A percentile compares a stretch with the other conserved stretches of the same genome.
These are phyloP conservation scores for Lamproptera curius DNA, from an alignment of 2,888 invertebrate species.

Conservation along the genomic window DNA sequence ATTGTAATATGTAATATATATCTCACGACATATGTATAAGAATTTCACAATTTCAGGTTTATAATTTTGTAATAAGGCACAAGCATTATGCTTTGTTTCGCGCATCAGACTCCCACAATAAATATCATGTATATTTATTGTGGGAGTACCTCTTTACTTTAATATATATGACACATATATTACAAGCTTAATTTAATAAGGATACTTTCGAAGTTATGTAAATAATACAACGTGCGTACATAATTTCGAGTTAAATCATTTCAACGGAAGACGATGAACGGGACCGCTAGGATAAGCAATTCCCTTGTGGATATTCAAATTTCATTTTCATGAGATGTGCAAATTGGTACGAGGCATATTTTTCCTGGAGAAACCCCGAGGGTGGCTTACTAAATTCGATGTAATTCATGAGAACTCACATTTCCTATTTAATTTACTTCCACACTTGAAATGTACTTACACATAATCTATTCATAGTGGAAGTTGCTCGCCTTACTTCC, in stretches of 20 bases:
- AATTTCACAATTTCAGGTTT: too few species aligned
- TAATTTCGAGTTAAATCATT: conserved; percentile 2
- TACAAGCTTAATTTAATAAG: background rate
- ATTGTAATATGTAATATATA: too few species aligned
- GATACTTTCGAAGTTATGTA: too few species aligned
- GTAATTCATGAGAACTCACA: conserved; percentile 20
- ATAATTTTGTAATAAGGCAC: too few species aligned
- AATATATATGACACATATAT: background rate
- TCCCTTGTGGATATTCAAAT: conserved; percentile 48
- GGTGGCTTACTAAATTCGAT: conserved; percentile 27
- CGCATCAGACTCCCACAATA: background rate
- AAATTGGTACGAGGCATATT: conserved; percentile 51
- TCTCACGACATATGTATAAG: too few species aligned
- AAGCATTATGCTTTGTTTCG: too few species aligned
- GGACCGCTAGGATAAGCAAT: conserved; percentile 26
- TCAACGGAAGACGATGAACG: background rate
- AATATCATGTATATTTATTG: background rate
- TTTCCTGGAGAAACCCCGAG: conserved; percentile 26
- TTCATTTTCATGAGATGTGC: conserved; percentile 42
- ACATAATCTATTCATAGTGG: too few species aligned
- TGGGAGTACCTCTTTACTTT: background rate
- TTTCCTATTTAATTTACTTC: conserved; percentile 26
- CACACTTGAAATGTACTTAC: too few species aligned
- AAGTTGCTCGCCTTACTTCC: too few species aligned
- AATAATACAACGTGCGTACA: background rate